Evolutionary conservation across 2,113 vertebrate species (phyloP).

Genomic region (Melanerpes formicivorus): DNA sequence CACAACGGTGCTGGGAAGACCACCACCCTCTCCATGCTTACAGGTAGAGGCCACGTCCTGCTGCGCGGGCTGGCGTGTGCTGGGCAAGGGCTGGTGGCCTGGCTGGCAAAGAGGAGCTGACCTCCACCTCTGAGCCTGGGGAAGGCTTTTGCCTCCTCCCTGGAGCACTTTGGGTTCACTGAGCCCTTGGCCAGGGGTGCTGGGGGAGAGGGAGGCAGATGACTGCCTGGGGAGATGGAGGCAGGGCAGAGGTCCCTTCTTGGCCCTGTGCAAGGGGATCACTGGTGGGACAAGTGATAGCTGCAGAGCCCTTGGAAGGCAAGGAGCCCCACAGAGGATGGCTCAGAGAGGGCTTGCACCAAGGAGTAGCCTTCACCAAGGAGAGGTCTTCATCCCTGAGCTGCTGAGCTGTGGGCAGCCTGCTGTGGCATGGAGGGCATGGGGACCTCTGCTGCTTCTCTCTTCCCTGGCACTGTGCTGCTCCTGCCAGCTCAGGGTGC

Average conservation of each 20-base stretch:
- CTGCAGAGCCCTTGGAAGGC: not conserved
- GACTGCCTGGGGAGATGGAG: not conserved
- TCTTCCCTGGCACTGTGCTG: not conserved
- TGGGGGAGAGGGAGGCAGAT: not conserved
- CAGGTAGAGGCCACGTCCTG: slow-evolving; percentile 69
- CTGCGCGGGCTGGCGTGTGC: not conserved
- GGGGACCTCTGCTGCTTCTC: not conserved
- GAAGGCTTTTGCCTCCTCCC: not conserved
- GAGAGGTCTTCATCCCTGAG: not conserved
- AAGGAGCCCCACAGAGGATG: not conserved
- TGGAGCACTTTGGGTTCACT: not conserved
- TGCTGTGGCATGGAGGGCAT: not conserved
- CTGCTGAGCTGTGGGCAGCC: not conserved
- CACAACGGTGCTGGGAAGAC: slow-evolving; percentile 94
- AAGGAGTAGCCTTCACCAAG: not conserved
- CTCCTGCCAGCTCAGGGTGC: not conserved
- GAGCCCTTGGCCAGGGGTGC: not conserved
- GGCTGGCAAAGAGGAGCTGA: not conserved
- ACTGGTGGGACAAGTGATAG: not conserved
- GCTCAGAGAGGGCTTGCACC: not conserved
- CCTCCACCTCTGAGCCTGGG: not conserved
- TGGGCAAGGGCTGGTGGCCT: not conserved
- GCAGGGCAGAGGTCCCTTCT: not conserved
- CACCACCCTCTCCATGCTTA: slow-evolving; percentile 91
- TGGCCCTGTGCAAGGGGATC: not conserved